Percentiles rank a stretch among this genome's conserved stretches.
These are phyloP conservation scores for Pandion haliaetus DNA, from an alignment of 2,113 vertebrate genomes.

Conservation along the genomic window DNA sequence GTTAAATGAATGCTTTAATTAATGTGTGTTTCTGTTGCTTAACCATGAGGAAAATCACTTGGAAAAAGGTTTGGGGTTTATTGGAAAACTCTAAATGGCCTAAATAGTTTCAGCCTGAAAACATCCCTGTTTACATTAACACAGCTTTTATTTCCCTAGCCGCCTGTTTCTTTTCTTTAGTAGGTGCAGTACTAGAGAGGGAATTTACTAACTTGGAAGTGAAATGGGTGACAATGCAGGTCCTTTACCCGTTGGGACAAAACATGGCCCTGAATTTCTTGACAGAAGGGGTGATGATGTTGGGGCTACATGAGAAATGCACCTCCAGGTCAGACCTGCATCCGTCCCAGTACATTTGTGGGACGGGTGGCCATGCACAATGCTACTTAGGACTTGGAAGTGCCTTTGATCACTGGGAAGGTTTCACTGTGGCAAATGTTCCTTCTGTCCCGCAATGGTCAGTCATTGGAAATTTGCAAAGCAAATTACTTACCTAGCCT, in stretches of 20 bases:
- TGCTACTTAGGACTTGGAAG: neutral
- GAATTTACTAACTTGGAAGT: neutral
- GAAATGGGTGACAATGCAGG: neutral
- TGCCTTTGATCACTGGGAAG: neutral
- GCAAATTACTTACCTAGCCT: neutral
- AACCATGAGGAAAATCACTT: slow-evolving; percentile 49
- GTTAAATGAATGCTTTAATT: slow-evolving; percentile 33
- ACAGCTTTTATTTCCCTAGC: neutral
- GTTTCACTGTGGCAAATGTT: neutral
- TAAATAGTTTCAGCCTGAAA: slow-evolving; percentile 30
- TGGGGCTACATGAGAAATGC: neutral
- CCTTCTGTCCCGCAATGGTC: neutral
- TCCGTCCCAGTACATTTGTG: rapidly evolving
- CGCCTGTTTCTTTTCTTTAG: neutral
- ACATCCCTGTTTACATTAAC: neutral
- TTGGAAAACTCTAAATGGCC: slow-evolving; percentile 25
- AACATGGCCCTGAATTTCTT: neutral
- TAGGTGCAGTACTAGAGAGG: neutral
- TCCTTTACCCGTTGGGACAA: rapidly evolving
- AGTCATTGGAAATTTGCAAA: neutral
- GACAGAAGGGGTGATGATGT: rapidly evolving
- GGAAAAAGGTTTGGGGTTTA: neutral
- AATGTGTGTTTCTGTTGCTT: slow-evolving; percentile 15
- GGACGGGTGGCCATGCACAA: rapidly evolving
- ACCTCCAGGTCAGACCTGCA: rapidly evolving